phyloP scores from a whole-genome alignment of 2,888 invertebrate species.

The Eupelmus urozonus region DNA sequence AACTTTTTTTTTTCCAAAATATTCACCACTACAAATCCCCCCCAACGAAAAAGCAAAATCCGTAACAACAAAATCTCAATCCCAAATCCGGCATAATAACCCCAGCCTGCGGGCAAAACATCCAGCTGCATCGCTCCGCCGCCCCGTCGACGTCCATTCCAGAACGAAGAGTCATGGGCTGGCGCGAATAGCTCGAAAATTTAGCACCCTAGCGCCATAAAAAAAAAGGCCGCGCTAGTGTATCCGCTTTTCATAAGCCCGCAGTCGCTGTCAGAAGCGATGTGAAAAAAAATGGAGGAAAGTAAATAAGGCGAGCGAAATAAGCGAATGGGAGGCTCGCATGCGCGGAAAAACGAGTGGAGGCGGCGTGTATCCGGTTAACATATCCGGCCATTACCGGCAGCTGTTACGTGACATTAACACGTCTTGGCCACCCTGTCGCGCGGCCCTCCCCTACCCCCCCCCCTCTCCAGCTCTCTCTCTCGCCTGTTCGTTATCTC shows the following conservation, averaged over 20 bases:
- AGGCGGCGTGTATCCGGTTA: neutral
- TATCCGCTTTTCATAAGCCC: constrained; percentile 16
- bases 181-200: neutral
- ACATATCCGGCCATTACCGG: constrained; percentile 52
- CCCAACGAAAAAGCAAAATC: too few species aligned
- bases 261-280: neutral
- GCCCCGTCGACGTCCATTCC: too few species aligned
- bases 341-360: neutral
- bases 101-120: too few species aligned
- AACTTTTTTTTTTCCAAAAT: too few species aligned
- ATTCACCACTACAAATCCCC: too few species aligned
- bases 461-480: constrained; percentile 4
- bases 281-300: neutral
- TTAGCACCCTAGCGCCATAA: neutral
- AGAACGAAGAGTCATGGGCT: neutral
- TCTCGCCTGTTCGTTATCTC: constrained; percentile 2
- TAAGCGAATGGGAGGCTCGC: constrained; percentile 22
- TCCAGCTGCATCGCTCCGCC: constrained; percentile 29
- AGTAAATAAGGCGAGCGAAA: neutral
- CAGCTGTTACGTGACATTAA: constrained; percentile 70
- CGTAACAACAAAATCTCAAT: too few species aligned
- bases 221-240: neutral
- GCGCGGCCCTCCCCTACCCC: constrained; percentile 46
- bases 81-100: too few species aligned
- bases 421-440: constrained; percentile 65